Evolutionary conservation across 1,140 invertebrate species (phyloP).

Genomic region (Sycophila sp.): DNA sequence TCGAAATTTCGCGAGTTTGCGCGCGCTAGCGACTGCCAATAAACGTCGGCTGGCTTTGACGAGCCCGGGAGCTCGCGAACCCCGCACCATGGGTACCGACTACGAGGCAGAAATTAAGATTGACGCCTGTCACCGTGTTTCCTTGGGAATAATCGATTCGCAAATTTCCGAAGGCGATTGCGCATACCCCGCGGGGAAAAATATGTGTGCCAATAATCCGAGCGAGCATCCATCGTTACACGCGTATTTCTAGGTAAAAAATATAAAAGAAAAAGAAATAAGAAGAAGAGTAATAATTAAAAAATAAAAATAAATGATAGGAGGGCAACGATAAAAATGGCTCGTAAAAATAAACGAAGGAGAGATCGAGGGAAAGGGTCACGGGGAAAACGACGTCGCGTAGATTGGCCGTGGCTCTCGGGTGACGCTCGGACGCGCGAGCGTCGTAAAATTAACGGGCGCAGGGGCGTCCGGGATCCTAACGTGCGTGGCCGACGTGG

Average conservation of each 20-base stretch:
- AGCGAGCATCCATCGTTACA: no score
- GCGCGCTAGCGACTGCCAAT: slow-evolving; percentile 17
- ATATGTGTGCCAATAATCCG: no score
- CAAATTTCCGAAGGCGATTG: background rate
- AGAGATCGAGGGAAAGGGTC: background rate
- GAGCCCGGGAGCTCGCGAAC: background rate
- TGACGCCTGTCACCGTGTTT: slow-evolving; percentile 25
- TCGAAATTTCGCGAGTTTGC: slow-evolving; percentile 3
- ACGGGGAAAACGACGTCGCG: background rate
- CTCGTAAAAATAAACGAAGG: background rate
- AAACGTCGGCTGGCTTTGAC: slow-evolving; percentile 8
- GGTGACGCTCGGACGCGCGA: background rate
- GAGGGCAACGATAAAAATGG: background rate
- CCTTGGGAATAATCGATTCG: slow-evolving; percentile 17
- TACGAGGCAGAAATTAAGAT: slow-evolving; percentile 16
- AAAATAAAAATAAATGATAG: background rate
- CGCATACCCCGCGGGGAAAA: background rate
- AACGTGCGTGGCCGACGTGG: slow-evolving; percentile 8
- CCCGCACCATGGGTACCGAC: background rate
- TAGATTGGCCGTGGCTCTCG: background rate
- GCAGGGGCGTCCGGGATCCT: slow-evolving; percentile 15
- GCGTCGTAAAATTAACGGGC: slow-evolving; percentile 29
- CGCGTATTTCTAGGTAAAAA: no score
- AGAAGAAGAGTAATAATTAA: no score
- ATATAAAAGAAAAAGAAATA: no score